Evolutionary conservation across 2,113 vertebrate genomes (phyloP).

Genomic region (Erinaceus europaeus): DNA sequence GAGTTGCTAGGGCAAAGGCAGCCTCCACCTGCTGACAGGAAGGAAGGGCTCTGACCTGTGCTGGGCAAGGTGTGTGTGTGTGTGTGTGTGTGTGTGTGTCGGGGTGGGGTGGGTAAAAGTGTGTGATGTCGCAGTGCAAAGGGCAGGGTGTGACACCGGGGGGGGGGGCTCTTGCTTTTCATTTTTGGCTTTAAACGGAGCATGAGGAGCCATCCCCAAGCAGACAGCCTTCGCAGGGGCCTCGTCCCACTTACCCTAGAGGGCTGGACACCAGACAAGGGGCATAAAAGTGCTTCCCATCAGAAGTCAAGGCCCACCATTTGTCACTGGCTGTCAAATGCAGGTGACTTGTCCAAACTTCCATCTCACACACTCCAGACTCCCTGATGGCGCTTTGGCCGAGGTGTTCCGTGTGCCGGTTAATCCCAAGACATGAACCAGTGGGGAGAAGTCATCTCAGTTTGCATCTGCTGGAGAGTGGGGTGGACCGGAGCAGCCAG

Average conservation of each 20-base stretch:
- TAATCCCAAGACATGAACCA: conserved; percentile 64
- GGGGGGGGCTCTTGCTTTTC: background rate
- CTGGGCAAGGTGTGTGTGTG: too few species aligned
- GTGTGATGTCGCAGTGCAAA: too few species aligned
- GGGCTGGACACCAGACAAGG: background rate
- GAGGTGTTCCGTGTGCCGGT: conserved; percentile 44
- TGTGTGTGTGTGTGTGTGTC: too few species aligned
- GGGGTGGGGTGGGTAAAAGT: too few species aligned
- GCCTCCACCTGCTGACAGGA: too few species aligned
- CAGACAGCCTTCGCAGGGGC: background rate
- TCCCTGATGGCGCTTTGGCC: conserved; percentile 42
- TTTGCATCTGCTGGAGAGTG: too few species aligned
- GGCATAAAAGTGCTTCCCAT: conserved; percentile 25
- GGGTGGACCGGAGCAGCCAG: background rate
- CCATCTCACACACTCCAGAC: conserved; percentile 47
- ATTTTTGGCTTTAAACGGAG: conserved; percentile 1
- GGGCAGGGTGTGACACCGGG: too few species aligned
- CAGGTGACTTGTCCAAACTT: conserved; percentile 73
- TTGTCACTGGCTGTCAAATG: conserved; percentile 58
- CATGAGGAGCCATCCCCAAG: conserved; percentile 53
- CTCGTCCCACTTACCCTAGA: conserved; percentile 32
- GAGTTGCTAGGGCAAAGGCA: background rate
- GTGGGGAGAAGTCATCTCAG: conserved; percentile 64
- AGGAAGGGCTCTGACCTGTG: conserved; percentile 35
- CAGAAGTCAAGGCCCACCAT: conserved; percentile 33